phyloP scores from a whole-genome alignment of 1,140 invertebrate genomes.

The Drosophila athabasca region DNA sequence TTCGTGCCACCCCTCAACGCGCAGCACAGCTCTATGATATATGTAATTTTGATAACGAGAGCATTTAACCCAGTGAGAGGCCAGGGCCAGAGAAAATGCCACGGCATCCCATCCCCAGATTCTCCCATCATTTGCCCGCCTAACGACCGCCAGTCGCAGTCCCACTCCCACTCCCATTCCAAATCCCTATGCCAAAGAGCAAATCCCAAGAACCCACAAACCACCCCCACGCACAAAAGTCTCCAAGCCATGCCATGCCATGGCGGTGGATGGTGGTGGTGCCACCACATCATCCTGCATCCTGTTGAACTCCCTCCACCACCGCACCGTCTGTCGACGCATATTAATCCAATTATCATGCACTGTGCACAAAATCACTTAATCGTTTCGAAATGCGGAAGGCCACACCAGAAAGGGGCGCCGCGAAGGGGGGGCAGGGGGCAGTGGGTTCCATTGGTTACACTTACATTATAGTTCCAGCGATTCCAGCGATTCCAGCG shows the following conservation, averaged over 20 bases:
- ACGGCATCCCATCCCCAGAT: conserved; percentile 17
- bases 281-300: conserved; percentile 26
- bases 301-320: conserved; percentile 31
- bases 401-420: conserved; percentile 29
- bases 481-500: conserved; percentile 8
- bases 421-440: neutral
- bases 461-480: conserved; percentile 15
- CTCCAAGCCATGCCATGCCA: neutral
- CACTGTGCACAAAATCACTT: conserved; percentile 78
- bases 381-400: conserved; percentile 68
- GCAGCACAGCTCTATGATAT: conserved; percentile 50
- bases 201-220: conserved; percentile 49
- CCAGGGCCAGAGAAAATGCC: neutral
- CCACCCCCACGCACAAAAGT: conserved; percentile 28
- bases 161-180: too few relatives aligned
- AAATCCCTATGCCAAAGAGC: neutral
- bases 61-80: conserved; percentile 51
- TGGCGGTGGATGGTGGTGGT: conserved; percentile 42
- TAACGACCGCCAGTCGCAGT: conserved; percentile 24
- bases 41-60: conserved; percentile 68
- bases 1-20: conserved; percentile 60
- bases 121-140: conserved; percentile 37
- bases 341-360: conserved; percentile 83
- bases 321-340: conserved; percentile 64
- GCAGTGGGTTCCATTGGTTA: conserved; percentile 26